Base-by-base conservation (phyloP, 2,113 vertebrate genomes). In the Spea multiplicata region DNA sequence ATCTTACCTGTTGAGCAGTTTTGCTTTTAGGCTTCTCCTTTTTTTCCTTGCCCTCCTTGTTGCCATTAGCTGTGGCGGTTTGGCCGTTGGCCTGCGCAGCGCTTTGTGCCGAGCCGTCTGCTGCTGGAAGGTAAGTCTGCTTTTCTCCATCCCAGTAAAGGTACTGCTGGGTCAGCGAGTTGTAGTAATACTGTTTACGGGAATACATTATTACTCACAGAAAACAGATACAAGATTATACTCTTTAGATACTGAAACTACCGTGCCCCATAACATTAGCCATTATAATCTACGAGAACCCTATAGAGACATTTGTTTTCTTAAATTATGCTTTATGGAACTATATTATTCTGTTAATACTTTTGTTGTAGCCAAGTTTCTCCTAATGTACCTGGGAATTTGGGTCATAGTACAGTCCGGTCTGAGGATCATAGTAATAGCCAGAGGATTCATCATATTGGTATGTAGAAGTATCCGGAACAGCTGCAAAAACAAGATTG, bases 21-120 rank as follows among this genome's bases (percentile, higher is more conserved):
- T 99, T 99, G 87, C 95, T 98, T 84, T 99, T 99, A 55, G 97
- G 97, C 79, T 99, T 99, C 73, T 99, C 97, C 75, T 98, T 99
- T 83, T 97, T 99, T 82, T 99, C 97, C 81, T 97, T 98, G 73
- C 91, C 91, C 82, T 94, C 93, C 85, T 93, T 94, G 48, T 78
- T 3, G 1, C 9, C 81, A 14, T 88, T 81, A 74, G 88, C 83
- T 45, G 86, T 77, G 45, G 89, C 85, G 0, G 47, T 5, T 10
- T 70, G 8, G 8, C 71, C 64, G 49, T 62, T 80, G 0, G 88
- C 49, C 62, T 92, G 91, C 2, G 70, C 5, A 5, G 50, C 53
- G 48, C 92, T 91, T 82, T 94, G 92, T 0, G 89, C 13, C 57
- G 86, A 16, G 8, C 90, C 86, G 67, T 93, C 92, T 0, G 91